Percentiles rank a stretch among this genome's conserved stretches.
Conservation (phyloP, 2,888 invertebrate species). For the Pelosia muscerda region DNA sequence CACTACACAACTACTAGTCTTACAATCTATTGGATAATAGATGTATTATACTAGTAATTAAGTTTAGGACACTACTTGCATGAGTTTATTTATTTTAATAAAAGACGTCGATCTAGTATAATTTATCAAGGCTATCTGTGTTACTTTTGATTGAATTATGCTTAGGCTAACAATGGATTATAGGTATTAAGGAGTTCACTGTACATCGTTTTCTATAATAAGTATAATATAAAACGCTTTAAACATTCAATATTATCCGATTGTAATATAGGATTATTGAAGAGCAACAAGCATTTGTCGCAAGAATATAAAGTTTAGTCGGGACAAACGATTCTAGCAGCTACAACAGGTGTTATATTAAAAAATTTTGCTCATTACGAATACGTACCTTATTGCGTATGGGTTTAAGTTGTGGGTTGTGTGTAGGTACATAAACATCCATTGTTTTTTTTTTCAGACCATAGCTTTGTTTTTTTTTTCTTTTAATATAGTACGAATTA, state of each 20-base stretch:
- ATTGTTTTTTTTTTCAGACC: constrained; percentile 25
- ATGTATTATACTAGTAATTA: no score
- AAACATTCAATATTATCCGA: constrained; percentile 2
- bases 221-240: not conserved
- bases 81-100: no score
- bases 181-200: no score
- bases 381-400: not conserved
- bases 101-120: no score
- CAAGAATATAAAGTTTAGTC: constrained; percentile 19
- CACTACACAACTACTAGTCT: no score
- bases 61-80: no score
- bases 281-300: constrained; percentile 13
- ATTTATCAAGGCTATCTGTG: no score
- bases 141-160: no score
- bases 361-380: constrained; percentile 9
- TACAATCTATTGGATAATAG: no score
- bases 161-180: no score
- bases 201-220: not conserved
- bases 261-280: constrained; percentile 1
- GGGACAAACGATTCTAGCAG: constrained; percentile 18
- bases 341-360: constrained; percentile 35
- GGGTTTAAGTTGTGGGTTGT: constrained; percentile 1
- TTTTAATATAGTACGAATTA: constrained; percentile 21
- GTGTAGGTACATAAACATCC: not conserved
- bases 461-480: constrained; percentile 21